These are phyloP conservation scores for Spialia ferax DNA, from an alignment of 2,888 invertebrate genomes.

Conservation along the genomic window DNA sequence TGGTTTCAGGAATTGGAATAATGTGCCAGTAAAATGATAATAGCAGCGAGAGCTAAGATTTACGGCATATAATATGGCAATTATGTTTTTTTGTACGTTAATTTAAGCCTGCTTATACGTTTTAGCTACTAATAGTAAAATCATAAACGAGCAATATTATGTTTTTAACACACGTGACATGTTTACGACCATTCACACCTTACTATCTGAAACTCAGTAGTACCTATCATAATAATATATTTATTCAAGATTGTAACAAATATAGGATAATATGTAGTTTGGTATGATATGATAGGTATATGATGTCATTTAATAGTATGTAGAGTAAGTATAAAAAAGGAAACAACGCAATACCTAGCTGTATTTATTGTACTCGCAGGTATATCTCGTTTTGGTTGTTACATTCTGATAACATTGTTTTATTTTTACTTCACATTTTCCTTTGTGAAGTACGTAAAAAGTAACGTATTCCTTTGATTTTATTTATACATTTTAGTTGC, in stretches of 20 bases:
- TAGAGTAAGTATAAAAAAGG: too few relatives aligned
- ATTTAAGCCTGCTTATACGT: constrained; percentile 1
- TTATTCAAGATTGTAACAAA: neutral
- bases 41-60: constrained; percentile 6
- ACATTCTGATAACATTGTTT: neutral
- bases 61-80: constrained; percentile 4
- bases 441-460: neutral
- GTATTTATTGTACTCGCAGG: too few relatives aligned
- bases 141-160: neutral
- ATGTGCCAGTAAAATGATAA: constrained; percentile 20
- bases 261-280: neutral
- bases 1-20: constrained; percentile 13
- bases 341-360: too few relatives aligned
- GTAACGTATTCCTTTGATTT: neutral
- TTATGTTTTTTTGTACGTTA: constrained; percentile 1
- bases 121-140: neutral
- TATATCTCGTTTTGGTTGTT: neutral
- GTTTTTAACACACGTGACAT: neutral
- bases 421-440: neutral
- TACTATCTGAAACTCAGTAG: neutral
- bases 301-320: too few relatives aligned
- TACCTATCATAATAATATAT: too few relatives aligned
- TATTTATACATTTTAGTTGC: neutral
- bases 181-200: neutral
- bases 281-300: too few relatives aligned